These are phyloP conservation scores for Atethmia centrago DNA, from an alignment of 2,888 invertebrate genomes.

Conservation along the genomic window DNA sequence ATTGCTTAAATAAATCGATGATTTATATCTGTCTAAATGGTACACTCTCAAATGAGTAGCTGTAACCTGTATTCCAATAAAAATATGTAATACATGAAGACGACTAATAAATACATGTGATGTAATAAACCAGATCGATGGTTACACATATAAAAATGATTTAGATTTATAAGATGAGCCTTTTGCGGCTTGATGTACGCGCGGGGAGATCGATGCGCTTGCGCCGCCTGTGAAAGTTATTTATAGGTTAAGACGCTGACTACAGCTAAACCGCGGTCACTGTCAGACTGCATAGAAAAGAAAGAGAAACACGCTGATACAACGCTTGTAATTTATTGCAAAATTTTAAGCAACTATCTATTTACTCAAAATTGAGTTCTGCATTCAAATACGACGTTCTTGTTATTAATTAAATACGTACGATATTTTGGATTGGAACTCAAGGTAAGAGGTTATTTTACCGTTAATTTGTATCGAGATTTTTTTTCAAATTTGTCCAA, in stretches of 20 bases:
- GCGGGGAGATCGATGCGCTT: conserved; percentile 68
- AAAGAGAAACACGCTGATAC: no score
- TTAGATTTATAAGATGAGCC: conserved; percentile 50
- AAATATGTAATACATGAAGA: conserved; percentile 37
- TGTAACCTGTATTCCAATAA: conserved; percentile 37
- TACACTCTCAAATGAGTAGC: conserved; percentile 25
- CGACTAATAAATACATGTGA: conserved; percentile 27
- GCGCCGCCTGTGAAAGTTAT: conserved; percentile 62
- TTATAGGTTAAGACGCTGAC: conserved; percentile 65
- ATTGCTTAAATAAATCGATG: conserved; percentile 25
- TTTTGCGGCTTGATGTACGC: conserved; percentile 36
- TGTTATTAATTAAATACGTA: no score
- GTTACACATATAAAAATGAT: conserved; percentile 36
- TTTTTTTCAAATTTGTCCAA: no score
- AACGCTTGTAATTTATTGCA: no score
- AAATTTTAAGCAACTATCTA: no score
- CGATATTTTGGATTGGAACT: no score
- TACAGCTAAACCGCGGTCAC: no score
- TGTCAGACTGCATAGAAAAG: no score
- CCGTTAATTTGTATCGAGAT: no score
- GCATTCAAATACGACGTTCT: no score
- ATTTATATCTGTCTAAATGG: conserved; percentile 18
- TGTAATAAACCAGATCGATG: conserved; percentile 49
- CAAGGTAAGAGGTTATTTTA: no score
- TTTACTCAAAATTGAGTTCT: no score